phyloP scores from a whole-genome alignment of 2,797 vertebrate genomes.

The Dallia pectoralis region DNA sequence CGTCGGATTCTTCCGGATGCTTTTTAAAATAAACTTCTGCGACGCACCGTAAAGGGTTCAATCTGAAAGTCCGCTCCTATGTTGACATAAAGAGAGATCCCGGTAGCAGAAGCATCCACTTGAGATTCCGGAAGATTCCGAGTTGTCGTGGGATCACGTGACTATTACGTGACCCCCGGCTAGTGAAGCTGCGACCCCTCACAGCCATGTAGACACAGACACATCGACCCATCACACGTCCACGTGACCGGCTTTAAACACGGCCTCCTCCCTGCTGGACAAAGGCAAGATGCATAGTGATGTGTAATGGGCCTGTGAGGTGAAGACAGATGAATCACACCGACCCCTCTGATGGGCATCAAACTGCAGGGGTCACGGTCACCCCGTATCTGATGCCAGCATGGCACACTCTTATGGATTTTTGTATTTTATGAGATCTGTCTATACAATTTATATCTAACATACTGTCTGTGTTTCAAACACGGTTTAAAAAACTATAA shows the following conservation, averaged over 20 bases:
- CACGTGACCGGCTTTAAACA: not conserved
- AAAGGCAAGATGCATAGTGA: not conserved
- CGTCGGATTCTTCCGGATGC: not conserved
- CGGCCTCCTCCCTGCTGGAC: not conserved
- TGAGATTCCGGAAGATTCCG: not conserved
- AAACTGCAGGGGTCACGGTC: not conserved
- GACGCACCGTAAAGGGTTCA: not conserved
- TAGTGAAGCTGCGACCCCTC: not conserved
- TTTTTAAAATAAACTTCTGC: not conserved
- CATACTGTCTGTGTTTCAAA: not conserved
- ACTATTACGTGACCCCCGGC: not conserved
- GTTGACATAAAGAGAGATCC: not conserved
- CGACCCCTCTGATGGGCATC: not conserved
- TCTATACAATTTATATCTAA: not conserved
- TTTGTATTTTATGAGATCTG: not conserved
- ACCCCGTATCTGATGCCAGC: not conserved
- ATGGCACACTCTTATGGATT: not conserved
- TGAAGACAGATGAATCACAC: not conserved
- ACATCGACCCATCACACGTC: not conserved
- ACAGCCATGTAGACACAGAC: not conserved
- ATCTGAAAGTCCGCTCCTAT: not conserved
- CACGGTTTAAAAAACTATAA: not conserved
- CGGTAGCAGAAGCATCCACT: not conserved
- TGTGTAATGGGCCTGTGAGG: not conserved
- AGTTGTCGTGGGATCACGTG: slow-evolving; percentile 14